Percentiles rank a stretch among this genome's conserved stretches.
Evolutionary conservation across 2,888 invertebrate genomes (phyloP).

Genomic region (Phorcus lineatus): DNA sequence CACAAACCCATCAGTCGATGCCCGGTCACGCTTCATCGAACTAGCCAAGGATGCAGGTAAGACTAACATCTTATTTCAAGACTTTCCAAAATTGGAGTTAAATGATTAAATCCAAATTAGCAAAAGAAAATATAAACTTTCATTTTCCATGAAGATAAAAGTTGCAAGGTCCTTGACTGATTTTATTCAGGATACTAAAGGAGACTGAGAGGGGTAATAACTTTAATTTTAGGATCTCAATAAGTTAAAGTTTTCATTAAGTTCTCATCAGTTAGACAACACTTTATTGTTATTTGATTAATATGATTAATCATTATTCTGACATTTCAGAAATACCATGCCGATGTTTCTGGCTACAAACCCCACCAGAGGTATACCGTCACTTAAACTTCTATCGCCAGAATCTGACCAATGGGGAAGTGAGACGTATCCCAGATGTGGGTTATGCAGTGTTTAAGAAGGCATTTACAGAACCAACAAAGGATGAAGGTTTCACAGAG

Average conservation of each 20-base stretch:
- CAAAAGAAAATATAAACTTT: too few relatives aligned
- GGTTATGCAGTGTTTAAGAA: slow-evolving; percentile 72
- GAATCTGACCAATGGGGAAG: slow-evolving; percentile 65
- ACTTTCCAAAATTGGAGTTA: not conserved
- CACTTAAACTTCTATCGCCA: slow-evolving; percentile 71
- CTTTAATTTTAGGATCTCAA: too few relatives aligned
- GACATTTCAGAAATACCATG: slow-evolving; percentile 60
- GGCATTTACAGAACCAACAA: slow-evolving; percentile 63
- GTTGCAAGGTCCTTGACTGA: too few relatives aligned
- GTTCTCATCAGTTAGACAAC: too few relatives aligned
- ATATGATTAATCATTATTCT: too few relatives aligned
- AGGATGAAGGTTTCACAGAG: slow-evolving; percentile 67
- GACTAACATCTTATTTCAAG: not conserved
- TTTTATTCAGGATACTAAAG: too few relatives aligned
- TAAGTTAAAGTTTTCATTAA: too few relatives aligned
- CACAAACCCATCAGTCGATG: slow-evolving; percentile 67
- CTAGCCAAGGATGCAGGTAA: slow-evolving; percentile 54
- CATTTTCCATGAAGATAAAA: too few relatives aligned
- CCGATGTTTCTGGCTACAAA: slow-evolving; percentile 68
- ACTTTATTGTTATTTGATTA: too few relatives aligned
- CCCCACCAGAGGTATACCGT: slow-evolving; percentile 64
- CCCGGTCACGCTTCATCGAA: slow-evolving; percentile 61
- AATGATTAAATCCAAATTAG: too few relatives aligned
- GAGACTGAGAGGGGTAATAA: too few relatives aligned
- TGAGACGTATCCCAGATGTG: slow-evolving; percentile 71